A percentile compares a stretch with the other conserved stretches of the same genome.
Conservation (phyloP, 1,140 invertebrate genomes). For the Pseudoatta argentina region DNA sequence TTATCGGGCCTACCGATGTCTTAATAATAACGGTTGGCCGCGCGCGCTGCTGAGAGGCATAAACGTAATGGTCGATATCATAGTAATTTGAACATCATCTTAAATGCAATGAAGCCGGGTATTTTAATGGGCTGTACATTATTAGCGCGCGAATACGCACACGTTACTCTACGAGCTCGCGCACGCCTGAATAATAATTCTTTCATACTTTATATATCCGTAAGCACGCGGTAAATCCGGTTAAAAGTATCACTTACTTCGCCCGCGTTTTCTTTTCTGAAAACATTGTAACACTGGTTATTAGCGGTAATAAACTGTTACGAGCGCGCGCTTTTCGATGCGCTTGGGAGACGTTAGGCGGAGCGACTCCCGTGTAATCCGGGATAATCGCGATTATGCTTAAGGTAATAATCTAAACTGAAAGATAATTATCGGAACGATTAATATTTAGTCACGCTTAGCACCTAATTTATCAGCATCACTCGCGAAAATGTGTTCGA, state of each 20-base stretch:
- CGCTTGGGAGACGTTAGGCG: constrained; percentile 16
- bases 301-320: constrained; percentile 48
- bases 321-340: constrained; percentile 33
- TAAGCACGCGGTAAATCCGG: constrained; percentile 50
- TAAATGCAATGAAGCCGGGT: constrained; percentile 40
- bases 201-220: constrained; percentile 32
- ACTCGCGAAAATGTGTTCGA: background rate
- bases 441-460: constrained; percentile 29
- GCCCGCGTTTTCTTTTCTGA: constrained; percentile 34
- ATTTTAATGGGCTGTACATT: constrained; percentile 46
- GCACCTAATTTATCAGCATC: constrained; percentile 12
- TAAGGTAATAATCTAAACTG: background rate
- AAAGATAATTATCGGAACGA: background rate
- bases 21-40: constrained; percentile 56
- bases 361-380: constrained; percentile 18
- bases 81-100: constrained; percentile 56
- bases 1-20: constrained; percentile 30
- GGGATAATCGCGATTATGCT: background rate
- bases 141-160: constrained; percentile 33
- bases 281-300: constrained; percentile 33
- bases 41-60: constrained; percentile 28
- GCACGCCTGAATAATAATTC: constrained; percentile 36
- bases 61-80: constrained; percentile 50
- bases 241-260: constrained; percentile 48
- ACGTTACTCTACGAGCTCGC: background rate